Base-by-base conservation (phyloP, 2,888 invertebrate species). In the Drosophila borborema region DNA sequence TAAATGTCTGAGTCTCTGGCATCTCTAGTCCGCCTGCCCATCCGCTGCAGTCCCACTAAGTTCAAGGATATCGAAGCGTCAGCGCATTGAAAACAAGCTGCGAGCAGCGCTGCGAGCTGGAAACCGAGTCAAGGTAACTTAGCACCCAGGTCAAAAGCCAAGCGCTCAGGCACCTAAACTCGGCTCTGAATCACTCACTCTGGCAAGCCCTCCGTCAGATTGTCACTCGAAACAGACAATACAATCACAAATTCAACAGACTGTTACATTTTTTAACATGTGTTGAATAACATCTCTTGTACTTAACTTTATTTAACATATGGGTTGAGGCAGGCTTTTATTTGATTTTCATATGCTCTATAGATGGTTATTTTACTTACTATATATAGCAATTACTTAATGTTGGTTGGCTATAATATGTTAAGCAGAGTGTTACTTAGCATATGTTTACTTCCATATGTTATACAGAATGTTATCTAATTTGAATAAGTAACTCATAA, bases 1-100 rank as follows among this genome's bases (percentile, higher is more conserved):
- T 83, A 86, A 67, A 74, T 74, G 82, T 73, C 73, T 70, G 70
- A 64, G 48, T 28, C 54, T 38, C 65, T 23, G 18, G 28, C 59
- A 18, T 51, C 49, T 34, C 7, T 34, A 18, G 3, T 18, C 1
- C 31, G 31, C 10, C 28, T 10, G 10, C 16, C 51, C 34, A 18
- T 34, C 38, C 54, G 53, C 38, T 23, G 48, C 43, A 46, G 43
- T 34, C 53, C 60, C 58, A 40, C 34, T 67, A 62, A 69, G 77
- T 84, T 85, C 86, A 81, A 86, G 82, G 81, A 85, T 84, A 79
- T 74, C 67, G 65, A 67, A 73, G 73, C 71, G 73, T 63, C 64
- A 64, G 70, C 56, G 64, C 60, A 68, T 72, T 72, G 59, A 71
- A 75, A 75, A 62, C 59, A 55, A 67, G 45, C 64, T 59, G 61